A percentile compares a stretch with the other conserved stretches of the same genome.
phyloP scores from a whole-genome alignment of 2,888 invertebrate genomes.

The Eupithecia dodoneata region DNA sequence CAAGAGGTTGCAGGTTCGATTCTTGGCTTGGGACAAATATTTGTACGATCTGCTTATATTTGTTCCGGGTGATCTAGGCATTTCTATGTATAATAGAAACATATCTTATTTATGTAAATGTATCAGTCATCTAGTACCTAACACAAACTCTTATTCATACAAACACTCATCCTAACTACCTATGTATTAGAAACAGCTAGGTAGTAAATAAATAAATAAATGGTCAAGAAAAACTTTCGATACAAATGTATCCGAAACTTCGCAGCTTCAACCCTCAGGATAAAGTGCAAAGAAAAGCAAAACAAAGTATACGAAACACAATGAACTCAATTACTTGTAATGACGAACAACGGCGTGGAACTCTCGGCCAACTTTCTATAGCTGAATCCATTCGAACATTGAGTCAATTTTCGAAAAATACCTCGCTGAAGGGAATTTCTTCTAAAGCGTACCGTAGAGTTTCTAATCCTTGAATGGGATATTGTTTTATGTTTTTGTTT shows the following conservation, averaged over 20 bases:
- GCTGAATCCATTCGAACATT: constrained; percentile 36
- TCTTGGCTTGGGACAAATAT: no score
- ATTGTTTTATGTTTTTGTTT: not conserved
- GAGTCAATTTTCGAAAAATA: constrained; percentile 32
- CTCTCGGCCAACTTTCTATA: constrained; percentile 21
- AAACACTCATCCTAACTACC: not conserved
- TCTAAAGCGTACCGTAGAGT: not conserved
- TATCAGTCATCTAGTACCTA: no score
- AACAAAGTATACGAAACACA: constrained; percentile 23
- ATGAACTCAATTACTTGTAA: constrained; percentile 32
- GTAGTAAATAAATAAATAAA: not conserved
- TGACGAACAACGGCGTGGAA: constrained; percentile 24
- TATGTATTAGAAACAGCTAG: not conserved
- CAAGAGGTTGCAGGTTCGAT: no score
- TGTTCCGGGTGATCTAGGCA: no score
- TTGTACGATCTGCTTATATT: no score
- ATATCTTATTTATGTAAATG: no score
- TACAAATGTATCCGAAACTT: not conserved
- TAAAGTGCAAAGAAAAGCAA: constrained; percentile 23
- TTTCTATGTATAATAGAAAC: no score
- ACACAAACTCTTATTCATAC: not conserved
- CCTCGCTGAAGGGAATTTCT: constrained; percentile 1
- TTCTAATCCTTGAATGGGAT: not conserved
- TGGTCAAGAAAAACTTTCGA: not conserved
- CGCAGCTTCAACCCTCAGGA: constrained; percentile 7